Conservation (phyloP, 2,113 vertebrate species). For the Thalassoma bifasciatum region DNA sequence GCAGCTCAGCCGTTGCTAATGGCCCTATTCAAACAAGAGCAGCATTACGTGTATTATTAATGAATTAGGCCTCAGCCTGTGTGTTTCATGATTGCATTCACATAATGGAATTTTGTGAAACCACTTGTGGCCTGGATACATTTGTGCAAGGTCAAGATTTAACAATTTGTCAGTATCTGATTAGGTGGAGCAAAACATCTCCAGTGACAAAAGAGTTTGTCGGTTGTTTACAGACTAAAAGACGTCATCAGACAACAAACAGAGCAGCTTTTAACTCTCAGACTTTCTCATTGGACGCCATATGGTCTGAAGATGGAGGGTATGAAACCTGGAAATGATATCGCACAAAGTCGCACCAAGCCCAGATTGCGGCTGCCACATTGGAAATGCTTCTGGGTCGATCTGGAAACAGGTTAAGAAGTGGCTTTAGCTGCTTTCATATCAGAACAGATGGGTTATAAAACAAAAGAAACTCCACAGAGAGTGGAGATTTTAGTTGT, state of each 20-base stretch:
- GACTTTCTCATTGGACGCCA: too few species aligned
- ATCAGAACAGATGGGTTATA: too few species aligned
- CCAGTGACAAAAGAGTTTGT: neutral
- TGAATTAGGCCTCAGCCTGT: conserved; percentile 55
- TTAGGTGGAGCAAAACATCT: neutral
- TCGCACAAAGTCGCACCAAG: too few species aligned
- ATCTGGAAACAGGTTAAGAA: too few species aligned
- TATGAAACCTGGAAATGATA: too few species aligned
- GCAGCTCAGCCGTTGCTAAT: conserved; percentile 59
- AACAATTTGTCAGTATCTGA: conserved; percentile 15
- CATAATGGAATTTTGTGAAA: conserved; percentile 39
- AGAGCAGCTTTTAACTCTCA: too few species aligned
- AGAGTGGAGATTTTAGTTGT: too few species aligned
- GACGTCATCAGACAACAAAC: neutral
- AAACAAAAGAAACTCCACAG: too few species aligned
- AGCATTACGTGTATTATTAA: conserved; percentile 57
- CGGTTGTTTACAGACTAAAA: neutral
- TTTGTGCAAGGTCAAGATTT: conserved; percentile 9
- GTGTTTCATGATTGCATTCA: conserved; percentile 34
- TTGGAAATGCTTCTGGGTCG: too few species aligned
- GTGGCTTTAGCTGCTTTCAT: too few species aligned
- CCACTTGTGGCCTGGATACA: conserved; percentile 8
- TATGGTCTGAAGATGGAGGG: too few species aligned
- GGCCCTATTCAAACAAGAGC: conserved; percentile 45
- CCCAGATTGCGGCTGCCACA: too few species aligned